Base-by-base conservation (phyloP, 2,797 vertebrate genomes). In the Smutsia gigantea region DNA sequence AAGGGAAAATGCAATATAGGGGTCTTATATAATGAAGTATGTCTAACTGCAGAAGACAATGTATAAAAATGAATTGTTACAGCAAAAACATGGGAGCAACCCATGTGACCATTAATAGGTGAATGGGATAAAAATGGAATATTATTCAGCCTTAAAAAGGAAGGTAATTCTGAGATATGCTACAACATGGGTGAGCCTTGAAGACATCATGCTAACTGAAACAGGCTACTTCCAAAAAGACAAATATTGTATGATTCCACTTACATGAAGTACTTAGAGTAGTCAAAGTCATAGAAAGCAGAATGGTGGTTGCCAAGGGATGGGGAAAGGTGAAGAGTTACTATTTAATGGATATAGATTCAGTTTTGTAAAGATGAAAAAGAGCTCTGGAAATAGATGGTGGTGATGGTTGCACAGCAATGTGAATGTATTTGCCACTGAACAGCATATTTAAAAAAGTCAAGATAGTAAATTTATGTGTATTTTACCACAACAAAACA, bases 251-350 rank as follows among this genome's bases (percentile, higher is more conserved):
- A n/a, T n/a, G n/a, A n/a, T n/a, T n/a, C n/a, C n/a, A 84, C 25
- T 74, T 87, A 57, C 25, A 87, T 6, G 18, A 91, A 23, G 37
- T 81, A 86, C 25, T 83, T 49, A 71, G 21, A 34, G 29, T 23
- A 74, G 77, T 64, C 75, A 86, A 92, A 83, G 42, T 83, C 66
- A 87, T 11, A 61, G 71, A 90, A 90, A 86, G 81, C 7, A 90
- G 63, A 92, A 75, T 55, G 27, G 31, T 49, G 31, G 23, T 11
- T 83, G 53, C 29, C 21, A 68, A 61, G 21, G 4, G 10, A 7
- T 53, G 27, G 9, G 37, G 27, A 19, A 51, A 87, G 9, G 14
- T 37, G 31, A 86, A 57, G 31, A 68, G 46, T 37, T 85, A 46
- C 42, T 94, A 29, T 71, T 90, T 63, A 72, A 64, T 49, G 69